phyloP scores from a whole-genome alignment of 2,888 invertebrate species.

The Andrena chrysosceles region DNA sequence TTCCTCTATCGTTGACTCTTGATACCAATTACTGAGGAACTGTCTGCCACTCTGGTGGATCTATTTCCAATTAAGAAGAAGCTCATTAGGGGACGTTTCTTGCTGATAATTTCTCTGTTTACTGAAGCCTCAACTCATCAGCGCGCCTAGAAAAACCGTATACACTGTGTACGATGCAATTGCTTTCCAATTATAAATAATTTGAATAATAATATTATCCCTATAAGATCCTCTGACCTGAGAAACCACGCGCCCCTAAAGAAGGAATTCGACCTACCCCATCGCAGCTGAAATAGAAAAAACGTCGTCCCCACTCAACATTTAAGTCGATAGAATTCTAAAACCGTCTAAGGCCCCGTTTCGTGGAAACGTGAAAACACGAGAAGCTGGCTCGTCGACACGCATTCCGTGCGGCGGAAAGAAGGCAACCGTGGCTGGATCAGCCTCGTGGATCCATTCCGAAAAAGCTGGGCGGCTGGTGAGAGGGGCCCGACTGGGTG shows the following conservation, averaged over 20 bases:
- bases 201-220: too few species aligned
- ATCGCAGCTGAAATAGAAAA: background rate
- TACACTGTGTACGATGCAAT: too few species aligned
- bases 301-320: background rate
- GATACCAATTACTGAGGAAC: too few species aligned
- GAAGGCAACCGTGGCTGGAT: background rate
- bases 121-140: too few species aligned
- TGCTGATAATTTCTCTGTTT: too few species aligned
- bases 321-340: background rate
- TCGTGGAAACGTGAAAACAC: constrained; percentile 12
- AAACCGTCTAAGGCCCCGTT: constrained; percentile 6
- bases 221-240: too few species aligned
- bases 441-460: constrained; percentile 33
- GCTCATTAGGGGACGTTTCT: too few species aligned
- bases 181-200: too few species aligned
- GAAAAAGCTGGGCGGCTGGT: constrained; percentile 45
- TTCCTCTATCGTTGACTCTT: background rate
- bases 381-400: background rate
- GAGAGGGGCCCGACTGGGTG: constrained; percentile 30
- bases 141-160: too few species aligned
- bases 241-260: background rate
- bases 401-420: constrained; percentile 2
- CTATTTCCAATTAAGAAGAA: too few species aligned
- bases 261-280: background rate
- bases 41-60: too few species aligned